These are phyloP conservation scores for Andrena fulva DNA, from an alignment of 2,888 invertebrate species.

Conservation along the genomic window DNA sequence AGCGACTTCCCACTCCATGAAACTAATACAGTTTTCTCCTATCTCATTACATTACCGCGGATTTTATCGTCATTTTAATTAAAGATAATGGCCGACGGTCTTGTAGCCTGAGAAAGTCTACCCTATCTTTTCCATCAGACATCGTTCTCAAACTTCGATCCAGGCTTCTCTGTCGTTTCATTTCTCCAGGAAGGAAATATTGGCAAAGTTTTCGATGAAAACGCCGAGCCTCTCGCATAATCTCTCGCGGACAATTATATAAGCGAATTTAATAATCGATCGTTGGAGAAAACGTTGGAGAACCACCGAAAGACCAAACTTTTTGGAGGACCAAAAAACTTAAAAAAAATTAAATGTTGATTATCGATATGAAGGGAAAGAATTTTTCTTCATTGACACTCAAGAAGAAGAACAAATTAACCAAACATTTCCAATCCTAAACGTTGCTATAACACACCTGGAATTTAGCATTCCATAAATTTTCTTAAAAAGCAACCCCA, in stretches of 20 bases:
- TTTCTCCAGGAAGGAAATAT: conserved; percentile 56
- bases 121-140: conserved; percentile 32
- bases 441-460: too few species aligned
- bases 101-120: conserved; percentile 14
- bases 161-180: conserved; percentile 30
- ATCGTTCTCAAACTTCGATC: conserved; percentile 34
- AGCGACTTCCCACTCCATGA: not conserved
- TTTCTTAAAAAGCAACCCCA: too few species aligned
- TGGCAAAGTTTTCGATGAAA: conserved; percentile 56
- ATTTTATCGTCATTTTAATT: conserved; percentile 60
- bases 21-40: conserved; percentile 3
- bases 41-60: conserved; percentile 17
- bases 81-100: conserved; percentile 36
- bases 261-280: conserved; percentile 64
- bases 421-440: too few species aligned
- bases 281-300: conserved; percentile 1
- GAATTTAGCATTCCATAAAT: too few species aligned
- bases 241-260: conserved; percentile 62
- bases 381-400: not conserved
- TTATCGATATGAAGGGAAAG: conserved; percentile 13
- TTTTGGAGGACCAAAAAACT: not conserved
- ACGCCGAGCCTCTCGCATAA: conserved; percentile 39
- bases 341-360: conserved; percentile 31
- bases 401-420: too few species aligned
- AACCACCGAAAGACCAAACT: not conserved